Evolutionary conservation across 2,888 invertebrate species (phyloP).

Genomic region (Eulithis testata): DNA sequence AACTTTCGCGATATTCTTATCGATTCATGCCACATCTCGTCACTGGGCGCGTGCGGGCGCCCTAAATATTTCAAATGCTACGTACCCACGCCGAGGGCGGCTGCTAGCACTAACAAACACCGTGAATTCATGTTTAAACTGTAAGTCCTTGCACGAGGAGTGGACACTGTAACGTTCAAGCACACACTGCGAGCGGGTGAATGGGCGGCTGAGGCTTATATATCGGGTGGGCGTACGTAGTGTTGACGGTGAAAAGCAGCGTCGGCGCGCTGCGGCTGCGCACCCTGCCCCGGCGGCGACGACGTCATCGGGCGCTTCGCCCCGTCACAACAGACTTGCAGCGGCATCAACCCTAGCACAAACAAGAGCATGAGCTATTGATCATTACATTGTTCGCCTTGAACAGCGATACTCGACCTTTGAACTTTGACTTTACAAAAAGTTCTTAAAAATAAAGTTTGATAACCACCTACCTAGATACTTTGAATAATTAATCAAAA

Average conservation of each 20-base stretch:
- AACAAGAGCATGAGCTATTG: not conserved
- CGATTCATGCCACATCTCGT: conserved; percentile 49
- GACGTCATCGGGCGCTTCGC: conserved; percentile 31
- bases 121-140: conserved; percentile 81
- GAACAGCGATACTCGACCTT: conserved; percentile 7
- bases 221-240: conserved; percentile 76
- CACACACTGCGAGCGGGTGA: conserved; percentile 85
- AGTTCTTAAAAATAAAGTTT: conserved; percentile 24
- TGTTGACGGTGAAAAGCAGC: conserved; percentile 74
- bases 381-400: conserved; percentile 12
- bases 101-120: conserved; percentile 85
- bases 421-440: conserved; percentile 22
- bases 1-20: conserved; percentile 60
- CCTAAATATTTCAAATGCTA: conserved; percentile 81
- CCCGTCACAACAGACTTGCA: conserved; percentile 40
- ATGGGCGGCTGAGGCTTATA: conserved; percentile 81
- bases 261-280: conserved; percentile 61
- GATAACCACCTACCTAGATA: not conserved
- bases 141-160: conserved; percentile 80
- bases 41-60: conserved; percentile 62
- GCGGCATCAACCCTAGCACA: conserved; percentile 8
- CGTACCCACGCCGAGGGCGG: conserved; percentile 89
- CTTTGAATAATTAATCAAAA: not conserved
- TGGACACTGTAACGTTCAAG: conserved; percentile 81
- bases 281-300: conserved; percentile 46